Evolutionary conservation across 2,113 vertebrate species (phyloP).

Genomic region (Terrapene triunguis): DNA sequence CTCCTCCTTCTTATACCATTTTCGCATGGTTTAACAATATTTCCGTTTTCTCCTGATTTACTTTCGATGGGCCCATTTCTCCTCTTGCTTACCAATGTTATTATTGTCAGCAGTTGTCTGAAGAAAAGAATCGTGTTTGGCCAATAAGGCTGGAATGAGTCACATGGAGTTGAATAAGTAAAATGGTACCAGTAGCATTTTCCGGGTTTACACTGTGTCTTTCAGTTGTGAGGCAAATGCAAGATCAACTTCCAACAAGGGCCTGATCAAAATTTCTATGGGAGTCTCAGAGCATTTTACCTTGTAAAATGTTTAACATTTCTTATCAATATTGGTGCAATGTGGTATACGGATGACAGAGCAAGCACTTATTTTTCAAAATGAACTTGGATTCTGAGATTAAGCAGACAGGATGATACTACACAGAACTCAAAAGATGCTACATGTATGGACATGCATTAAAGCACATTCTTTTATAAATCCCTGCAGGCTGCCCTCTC

Average conservation of each 20-base stretch:
- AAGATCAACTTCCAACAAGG: background rate
- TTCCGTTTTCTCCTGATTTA: background rate
- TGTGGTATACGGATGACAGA: slow-evolving; percentile 57
- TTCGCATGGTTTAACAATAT: background rate
- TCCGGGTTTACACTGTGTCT: background rate
- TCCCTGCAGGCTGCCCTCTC: slow-evolving; percentile 47
- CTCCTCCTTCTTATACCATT: background rate
- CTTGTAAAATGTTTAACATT: background rate
- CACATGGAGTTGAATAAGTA: background rate
- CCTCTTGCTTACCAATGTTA: background rate
- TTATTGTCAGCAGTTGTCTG: background rate
- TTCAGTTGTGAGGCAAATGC: background rate
- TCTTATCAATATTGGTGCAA: slow-evolving; percentile 53
- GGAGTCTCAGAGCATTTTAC: background rate
- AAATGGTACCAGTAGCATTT: background rate
- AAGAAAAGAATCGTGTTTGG: background rate
- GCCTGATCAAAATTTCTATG: slow-evolving; percentile 2
- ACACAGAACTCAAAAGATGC: slow-evolving; percentile 37
- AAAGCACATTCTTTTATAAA: slow-evolving; percentile 66
- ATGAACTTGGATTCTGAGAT: slow-evolving; percentile 59
- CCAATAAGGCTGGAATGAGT: background rate
- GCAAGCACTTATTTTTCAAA: slow-evolving; percentile 13
- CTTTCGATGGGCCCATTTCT: background rate
- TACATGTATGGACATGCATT: slow-evolving; percentile 20
- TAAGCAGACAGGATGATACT: slow-evolving; percentile 51